Base-by-base conservation (phyloP, 2,113 vertebrate species). In the Poeciliopsis retropinna region DNA sequence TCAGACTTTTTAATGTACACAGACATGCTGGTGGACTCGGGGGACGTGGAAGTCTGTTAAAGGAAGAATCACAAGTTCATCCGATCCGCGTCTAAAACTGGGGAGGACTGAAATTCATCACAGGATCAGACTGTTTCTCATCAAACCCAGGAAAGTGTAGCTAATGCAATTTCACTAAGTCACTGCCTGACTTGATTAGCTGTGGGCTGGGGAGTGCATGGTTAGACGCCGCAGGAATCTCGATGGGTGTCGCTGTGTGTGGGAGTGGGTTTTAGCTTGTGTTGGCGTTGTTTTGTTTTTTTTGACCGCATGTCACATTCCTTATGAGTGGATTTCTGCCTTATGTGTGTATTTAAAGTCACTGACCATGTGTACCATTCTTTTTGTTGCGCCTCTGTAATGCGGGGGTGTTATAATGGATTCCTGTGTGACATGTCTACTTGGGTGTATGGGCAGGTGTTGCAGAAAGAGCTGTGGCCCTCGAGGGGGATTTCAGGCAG, bases 81-180 rank as follows among this genome's bases (percentile, higher is more conserved):
- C 86, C 73, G 69, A 62, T 70, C 65, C 22, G 70, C 78, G 62
- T 77, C 87, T 85, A 84, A 91, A 91, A 89, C 85, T 72, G 74
- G 80, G 85, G 82, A 67, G 73, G 87, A 76, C 80, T 71, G 47
- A 82, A 91, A 90, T 90, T 90, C 88, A 92, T 93, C 89, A 81
- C 85, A 83, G 93, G 89, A 95, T 94, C 94, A 94, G 92, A 93
- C 91, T 66, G 63, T 92, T 94, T 93, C 93, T 94, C 93, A 94
- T 95, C 93, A 95, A 94, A 93, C 86, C 75, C 91, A 92, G 83
- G 90, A 93, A 94, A 93, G 92, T 95, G 94, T 94, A 82, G 89
- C 92, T 94, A 95, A 95, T 95, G 92, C 94, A 95, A 95, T 95
- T 95, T 94, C 94, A 94, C 95, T 94, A 94, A 94, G 92, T 95